Evolutionary conservation across 1,140 invertebrate species (phyloP).

Genomic region (Anastrepha ludens): DNA sequence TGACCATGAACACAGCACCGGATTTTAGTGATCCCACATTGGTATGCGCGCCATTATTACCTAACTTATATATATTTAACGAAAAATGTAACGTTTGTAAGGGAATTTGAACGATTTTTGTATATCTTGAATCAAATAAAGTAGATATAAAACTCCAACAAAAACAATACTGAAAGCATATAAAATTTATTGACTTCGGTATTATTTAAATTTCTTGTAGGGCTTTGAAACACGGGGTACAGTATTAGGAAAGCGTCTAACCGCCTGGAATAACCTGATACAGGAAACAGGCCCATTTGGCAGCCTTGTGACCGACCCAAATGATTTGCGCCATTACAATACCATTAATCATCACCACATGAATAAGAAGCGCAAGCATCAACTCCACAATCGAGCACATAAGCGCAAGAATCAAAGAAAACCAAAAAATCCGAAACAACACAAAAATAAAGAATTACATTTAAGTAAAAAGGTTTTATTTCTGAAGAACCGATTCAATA

Average conservation of each 20-base stretch:
- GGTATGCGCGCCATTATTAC: slow-evolving; percentile 68
- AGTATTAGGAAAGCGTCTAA: slow-evolving; percentile 83
- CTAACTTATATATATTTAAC: not conserved
- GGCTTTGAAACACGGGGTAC: slow-evolving; percentile 95
- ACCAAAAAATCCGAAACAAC: slow-evolving; percentile 72
- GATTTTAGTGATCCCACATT: slow-evolving; percentile 87
- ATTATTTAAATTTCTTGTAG: slow-evolving; percentile 58
- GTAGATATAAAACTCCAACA: no score
- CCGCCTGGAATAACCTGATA: slow-evolving; percentile 88
- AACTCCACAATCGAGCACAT: slow-evolving; percentile 70
- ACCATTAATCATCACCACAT: slow-evolving; percentile 61
- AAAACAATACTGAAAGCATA: no score
- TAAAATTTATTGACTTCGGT: no score
- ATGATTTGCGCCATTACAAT: slow-evolving; percentile 75
- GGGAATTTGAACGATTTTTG: no score
- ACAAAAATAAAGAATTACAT: slow-evolving; percentile 69
- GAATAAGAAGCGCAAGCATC: slow-evolving; percentile 60
- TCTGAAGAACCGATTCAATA: slow-evolving; percentile 70
- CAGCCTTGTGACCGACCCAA: slow-evolving; percentile 83
- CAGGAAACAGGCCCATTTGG: slow-evolving; percentile 83
- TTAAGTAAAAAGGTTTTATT: slow-evolving; percentile 58
- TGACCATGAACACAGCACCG: slow-evolving; percentile 81
- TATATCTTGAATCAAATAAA: no score
- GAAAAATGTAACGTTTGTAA: no score
- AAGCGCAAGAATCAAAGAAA: slow-evolving; percentile 67